Conservation (phyloP, 2,888 invertebrate genomes). For the Chloromyia formosa region DNA sequence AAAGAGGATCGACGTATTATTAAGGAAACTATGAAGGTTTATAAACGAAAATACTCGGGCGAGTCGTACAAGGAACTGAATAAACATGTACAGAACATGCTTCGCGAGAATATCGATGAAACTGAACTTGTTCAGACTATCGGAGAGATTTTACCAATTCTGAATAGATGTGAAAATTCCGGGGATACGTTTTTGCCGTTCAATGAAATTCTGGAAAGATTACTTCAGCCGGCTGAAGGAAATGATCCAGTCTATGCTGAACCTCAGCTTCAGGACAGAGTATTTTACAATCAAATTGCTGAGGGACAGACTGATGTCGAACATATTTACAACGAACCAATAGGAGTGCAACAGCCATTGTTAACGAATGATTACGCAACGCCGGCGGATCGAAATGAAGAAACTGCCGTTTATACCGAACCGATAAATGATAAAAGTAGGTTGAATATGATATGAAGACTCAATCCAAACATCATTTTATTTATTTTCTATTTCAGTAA, state of each 20-base stretch:
- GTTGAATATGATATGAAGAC: no score
- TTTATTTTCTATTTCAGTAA: conserved; percentile 35
- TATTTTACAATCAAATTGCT: conserved; percentile 26
- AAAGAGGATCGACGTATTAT: conserved; percentile 55
- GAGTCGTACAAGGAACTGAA: conserved; percentile 56
- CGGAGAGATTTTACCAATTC: conserved; percentile 55
- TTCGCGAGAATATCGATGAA: conserved; percentile 54
- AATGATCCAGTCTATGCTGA: conserved; percentile 57
- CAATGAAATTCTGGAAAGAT: conserved; percentile 56
- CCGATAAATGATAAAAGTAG: conserved; percentile 60
- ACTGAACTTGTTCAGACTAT: conserved; percentile 56
- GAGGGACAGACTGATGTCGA: conserved; percentile 51
- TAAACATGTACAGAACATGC: conserved; percentile 53
- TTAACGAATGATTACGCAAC: conserved; percentile 58
- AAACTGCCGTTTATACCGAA: conserved; percentile 57
- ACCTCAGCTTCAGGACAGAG: conserved; percentile 53
- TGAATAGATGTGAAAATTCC: conserved; percentile 54
- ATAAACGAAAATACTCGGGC: conserved; percentile 56
- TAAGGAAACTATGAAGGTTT: conserved; percentile 54
- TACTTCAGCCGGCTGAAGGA: conserved; percentile 54
- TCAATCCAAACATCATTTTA: conserved; percentile 19
- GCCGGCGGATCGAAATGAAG: conserved; percentile 56
- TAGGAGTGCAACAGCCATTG: conserved; percentile 57
- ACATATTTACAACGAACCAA: conserved; percentile 60
- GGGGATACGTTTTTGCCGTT: conserved; percentile 57